Conservation (phyloP, 1,140 invertebrate genomes). For the Propsilocerus akamusi region DNA sequence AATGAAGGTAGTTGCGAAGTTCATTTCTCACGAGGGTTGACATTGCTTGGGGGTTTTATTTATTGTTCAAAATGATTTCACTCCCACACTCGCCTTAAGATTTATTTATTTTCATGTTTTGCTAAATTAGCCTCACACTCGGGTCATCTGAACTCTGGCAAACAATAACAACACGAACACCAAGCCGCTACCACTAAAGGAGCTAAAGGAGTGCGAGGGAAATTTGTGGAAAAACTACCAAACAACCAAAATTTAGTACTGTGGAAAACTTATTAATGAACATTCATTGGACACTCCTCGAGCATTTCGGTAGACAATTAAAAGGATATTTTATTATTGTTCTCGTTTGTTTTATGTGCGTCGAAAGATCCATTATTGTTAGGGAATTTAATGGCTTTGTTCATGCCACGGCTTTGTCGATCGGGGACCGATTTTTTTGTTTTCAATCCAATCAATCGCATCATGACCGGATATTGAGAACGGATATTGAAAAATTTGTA, state of each 20-base stretch:
- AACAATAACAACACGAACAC: neutral
- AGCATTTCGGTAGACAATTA: neutral
- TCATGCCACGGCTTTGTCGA: too few species aligned
- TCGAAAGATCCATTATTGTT: neutral
- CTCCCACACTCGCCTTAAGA: neutral
- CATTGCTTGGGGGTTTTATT: neutral
- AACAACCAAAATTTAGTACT: too few species aligned
- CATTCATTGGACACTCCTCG: neutral
- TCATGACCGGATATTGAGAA: neutral
- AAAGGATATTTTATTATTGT: conserved; percentile 3
- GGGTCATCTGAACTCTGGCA: neutral
- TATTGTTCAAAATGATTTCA: too few species aligned
- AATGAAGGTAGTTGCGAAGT: too few species aligned
- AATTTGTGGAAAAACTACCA: too few species aligned
- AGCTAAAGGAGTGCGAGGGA: too few species aligned
- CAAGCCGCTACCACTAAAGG: neutral
- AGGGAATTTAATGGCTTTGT: conserved; percentile 2
- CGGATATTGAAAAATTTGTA: neutral
- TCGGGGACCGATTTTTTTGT: neutral
- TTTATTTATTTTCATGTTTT: conserved; percentile 1
- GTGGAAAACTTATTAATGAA: too few species aligned
- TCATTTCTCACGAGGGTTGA: conserved; percentile 1
- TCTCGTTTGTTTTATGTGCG: neutral
- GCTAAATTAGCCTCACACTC: conserved; percentile 1
- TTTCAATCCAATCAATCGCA: too few species aligned